Evolutionary conservation across 2,113 vertebrate species (phyloP), one percentile per base, ranked within the genome.

Genomic region (Indicator indicator): DNA sequence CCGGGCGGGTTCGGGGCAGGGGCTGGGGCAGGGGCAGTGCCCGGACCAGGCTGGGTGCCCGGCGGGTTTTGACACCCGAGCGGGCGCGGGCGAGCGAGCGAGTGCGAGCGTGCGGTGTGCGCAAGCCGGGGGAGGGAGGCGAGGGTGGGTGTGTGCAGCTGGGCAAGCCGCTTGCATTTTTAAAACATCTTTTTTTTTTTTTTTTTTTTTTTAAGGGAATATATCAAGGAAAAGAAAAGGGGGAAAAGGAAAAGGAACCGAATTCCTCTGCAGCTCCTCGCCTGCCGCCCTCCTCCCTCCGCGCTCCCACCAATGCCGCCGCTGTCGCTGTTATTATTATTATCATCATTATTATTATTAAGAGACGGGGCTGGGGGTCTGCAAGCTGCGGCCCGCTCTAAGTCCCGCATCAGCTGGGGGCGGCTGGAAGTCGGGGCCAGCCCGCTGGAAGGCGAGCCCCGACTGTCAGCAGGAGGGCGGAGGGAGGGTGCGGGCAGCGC

Each of bases 401-500:
- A 15, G 30, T 60, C 58, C 54, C 54, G 75, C 97, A 95, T 96
- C 97, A 97, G 97, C 98, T 97, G 98, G 97, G 72, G 96, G 74
- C 97, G 96, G 95, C 96, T 90, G 94, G 90, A n/a, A 97, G 96
- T 96, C 97, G 96, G 98, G 98, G 97, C 94, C 96, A 96, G 75
- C 89, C 90, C 78, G 64, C 30, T 94, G 59, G 42, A 63, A n/a
- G 84, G 94, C 86, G 6, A 90, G 95, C 92, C 77, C 94, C 83
- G 59, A 38, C 95, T 96, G 97, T 95, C 97, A 96, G 90, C 95
- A 83, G 91, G 46, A 42, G 62, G 62, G 62, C 83, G 92, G 46
- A 42, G 36, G 62, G 62, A 65, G 91, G 91, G 91, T 62, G 65
- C 75, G 95, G 83, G 70, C 78, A 40, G 86, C 32, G 72, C 69